These are phyloP conservation scores for Tortricodes alternella DNA, from an alignment of 2,888 invertebrate genomes.

Conservation along the genomic window DNA sequence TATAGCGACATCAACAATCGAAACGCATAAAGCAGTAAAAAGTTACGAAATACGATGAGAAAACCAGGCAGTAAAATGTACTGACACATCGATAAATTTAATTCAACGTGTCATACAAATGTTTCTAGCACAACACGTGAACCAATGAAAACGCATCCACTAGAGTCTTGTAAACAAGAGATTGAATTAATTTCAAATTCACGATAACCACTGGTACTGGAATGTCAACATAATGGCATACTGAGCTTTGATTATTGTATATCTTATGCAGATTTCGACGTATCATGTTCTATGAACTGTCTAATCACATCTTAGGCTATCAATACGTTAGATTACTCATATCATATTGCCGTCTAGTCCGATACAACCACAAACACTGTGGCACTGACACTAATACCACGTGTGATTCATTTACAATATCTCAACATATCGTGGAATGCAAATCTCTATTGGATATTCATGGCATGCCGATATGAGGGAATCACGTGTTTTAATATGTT, in stretches of 20 bases:
- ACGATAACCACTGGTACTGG: constrained; percentile 23
- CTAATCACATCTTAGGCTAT: constrained; percentile 40
- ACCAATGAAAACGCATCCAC: constrained; percentile 13
- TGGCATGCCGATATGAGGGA: not conserved
- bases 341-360: constrained; percentile 63
- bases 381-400: constrained; percentile 74
- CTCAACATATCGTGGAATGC: not conserved
- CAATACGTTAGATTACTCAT: constrained; percentile 43
- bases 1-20: too few relatives aligned
- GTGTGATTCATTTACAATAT: constrained; percentile 32
- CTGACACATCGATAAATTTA: constrained; percentile 11
- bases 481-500: not conserved
- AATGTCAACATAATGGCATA: constrained; percentile 28
- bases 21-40: constrained; percentile 21
- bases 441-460: not conserved
- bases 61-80: not conserved
- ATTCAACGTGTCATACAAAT: not conserved
- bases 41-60: constrained; percentile 30
- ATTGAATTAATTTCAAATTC: constrained; percentile 31
- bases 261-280: constrained; percentile 27
- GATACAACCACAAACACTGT: constrained; percentile 66
- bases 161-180: constrained; percentile 26
- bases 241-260: constrained; percentile 22
- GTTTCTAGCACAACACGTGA: constrained; percentile 22
- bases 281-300: constrained; percentile 27